phyloP scores from a whole-genome alignment of 2,113 vertebrate species.

The Urocolius indicus region DNA sequence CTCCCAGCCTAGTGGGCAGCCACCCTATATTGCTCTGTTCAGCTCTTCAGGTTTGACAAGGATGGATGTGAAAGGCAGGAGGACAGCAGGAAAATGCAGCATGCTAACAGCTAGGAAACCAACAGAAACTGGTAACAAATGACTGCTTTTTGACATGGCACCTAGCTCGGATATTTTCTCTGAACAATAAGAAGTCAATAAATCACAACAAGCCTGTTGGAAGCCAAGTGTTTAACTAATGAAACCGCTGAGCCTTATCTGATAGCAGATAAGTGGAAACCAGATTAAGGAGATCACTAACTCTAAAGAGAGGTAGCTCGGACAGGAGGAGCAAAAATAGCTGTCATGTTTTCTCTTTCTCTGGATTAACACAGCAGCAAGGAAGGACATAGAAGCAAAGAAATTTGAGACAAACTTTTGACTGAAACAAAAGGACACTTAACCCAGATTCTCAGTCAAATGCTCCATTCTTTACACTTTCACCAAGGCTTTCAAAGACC shows the following conservation, averaged over 20 bases:
- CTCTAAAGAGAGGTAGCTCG: neutral
- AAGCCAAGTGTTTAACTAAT: conserved; percentile 42
- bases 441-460: neutral
- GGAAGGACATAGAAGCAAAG: neutral
- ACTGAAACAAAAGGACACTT: neutral
- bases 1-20: neutral
- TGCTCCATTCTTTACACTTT: neutral
- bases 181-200: conserved; percentile 28
- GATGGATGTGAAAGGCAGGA: neutral
- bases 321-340: neutral
- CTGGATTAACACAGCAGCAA: neutral
- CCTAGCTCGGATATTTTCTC: neutral
- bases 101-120: neutral
- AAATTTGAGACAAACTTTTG: neutral
- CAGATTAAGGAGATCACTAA: conserved; percentile 33
- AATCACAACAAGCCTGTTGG: conserved; percentile 13
- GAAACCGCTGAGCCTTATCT: conserved; percentile 56
- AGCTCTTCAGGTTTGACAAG: neutral
- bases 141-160: neutral
- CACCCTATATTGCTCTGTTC: neutral
- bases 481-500: neutral
- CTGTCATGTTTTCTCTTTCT: neutral
- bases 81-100: neutral
- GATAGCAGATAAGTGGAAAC: conserved; percentile 17
- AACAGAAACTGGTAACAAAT: neutral